A percentile compares a stretch with the other conserved stretches of the same genome.
Evolutionary conservation across 2,797 vertebrate species (phyloP).

Genomic region (Hippocampus kuda): DNA sequence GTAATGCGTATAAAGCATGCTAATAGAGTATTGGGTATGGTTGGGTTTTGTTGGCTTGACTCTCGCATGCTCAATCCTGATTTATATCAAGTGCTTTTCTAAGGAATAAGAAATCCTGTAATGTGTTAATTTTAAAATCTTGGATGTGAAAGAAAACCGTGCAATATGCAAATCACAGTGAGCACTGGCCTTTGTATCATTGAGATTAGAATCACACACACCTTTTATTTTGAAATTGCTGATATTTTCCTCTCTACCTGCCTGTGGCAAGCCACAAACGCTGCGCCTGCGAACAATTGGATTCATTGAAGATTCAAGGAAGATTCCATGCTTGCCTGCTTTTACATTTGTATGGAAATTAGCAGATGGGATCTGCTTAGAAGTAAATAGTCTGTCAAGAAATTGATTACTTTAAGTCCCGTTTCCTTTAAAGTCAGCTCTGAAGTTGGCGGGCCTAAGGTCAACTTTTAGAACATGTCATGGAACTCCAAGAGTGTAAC

Average conservation of each 20-base stretch:
- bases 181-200: conserved; percentile 39
- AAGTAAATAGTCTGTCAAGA: conserved; percentile 60
- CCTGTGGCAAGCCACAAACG: conserved; percentile 51
- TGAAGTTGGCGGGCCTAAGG: conserved; percentile 50
- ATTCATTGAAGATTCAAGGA: conserved; percentile 69
- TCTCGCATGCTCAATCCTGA: not conserved
- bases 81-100: not conserved
- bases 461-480: conserved; percentile 30
- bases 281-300: conserved; percentile 55
- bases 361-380: conserved; percentile 66
- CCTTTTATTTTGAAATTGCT: conserved; percentile 65
- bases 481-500: conserved; percentile 27
- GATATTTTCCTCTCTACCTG: conserved; percentile 54
- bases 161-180: conserved; percentile 25
- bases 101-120: not conserved
- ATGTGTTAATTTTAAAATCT: not conserved
- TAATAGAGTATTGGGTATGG: not conserved
- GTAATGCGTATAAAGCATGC: not conserved
- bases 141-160: conserved; percentile 2
- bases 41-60: not conserved
- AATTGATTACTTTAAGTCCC: conserved; percentile 49
- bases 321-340: conserved; percentile 63
- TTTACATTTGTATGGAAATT: conserved; percentile 74
- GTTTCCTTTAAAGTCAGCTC: conserved; percentile 53
- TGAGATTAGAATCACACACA: conserved; percentile 48